Evolutionary conservation across 2,797 vertebrate species (phyloP).

Genomic region (Notolabrus celidotus): DNA sequence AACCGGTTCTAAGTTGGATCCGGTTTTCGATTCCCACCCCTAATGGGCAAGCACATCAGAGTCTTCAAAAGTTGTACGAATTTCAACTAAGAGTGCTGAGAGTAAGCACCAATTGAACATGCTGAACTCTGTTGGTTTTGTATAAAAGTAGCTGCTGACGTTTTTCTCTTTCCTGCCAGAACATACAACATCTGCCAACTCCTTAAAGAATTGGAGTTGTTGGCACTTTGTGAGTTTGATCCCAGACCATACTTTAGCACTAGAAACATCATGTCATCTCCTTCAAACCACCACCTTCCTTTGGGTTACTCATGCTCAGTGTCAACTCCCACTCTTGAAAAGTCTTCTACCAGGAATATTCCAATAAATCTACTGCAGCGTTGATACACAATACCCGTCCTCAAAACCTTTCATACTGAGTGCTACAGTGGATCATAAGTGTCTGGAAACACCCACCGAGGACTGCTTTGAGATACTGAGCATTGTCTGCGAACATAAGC

Average conservation of each 20-base stretch:
- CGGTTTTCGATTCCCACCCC: no score
- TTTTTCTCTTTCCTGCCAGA: no score
- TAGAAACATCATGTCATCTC: neutral
- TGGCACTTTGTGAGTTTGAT: neutral
- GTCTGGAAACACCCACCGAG: conserved; percentile 42
- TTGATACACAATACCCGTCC: conserved; percentile 18
- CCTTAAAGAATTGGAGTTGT: neutral
- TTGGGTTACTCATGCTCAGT: neutral
- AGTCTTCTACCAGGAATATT: neutral
- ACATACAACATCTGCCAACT: no score
- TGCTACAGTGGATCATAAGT: conserved; percentile 22
- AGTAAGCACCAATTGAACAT: no score
- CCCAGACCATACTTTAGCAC: neutral
- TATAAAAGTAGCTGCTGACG: no score
- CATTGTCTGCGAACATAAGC: conserved; percentile 41
- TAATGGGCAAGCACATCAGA: no score
- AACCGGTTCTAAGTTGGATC: no score
- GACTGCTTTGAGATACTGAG: conserved; percentile 17
- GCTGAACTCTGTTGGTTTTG: no score
- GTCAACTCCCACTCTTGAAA: neutral
- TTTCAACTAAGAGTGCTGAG: no score
- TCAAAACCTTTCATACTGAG: conserved; percentile 25
- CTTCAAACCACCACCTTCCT: neutral
- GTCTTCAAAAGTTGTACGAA: no score
- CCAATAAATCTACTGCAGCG: conserved; percentile 8